Conservation (phyloP, 2,888 invertebrate species). For the Philopedon plagiatum region DNA sequence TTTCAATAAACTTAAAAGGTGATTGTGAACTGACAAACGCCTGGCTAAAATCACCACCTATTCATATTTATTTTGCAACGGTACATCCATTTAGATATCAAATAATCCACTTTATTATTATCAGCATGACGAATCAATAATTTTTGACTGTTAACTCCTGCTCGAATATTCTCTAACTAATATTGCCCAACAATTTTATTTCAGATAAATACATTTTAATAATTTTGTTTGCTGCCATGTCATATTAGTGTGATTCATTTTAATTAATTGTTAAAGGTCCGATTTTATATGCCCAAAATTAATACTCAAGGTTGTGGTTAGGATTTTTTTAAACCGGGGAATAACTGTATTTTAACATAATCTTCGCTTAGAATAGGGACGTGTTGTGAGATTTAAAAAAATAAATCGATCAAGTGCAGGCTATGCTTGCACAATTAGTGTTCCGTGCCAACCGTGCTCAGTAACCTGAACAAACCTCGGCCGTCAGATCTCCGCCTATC, state of each 20-base stretch:
- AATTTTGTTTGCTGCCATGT: not conserved
- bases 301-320: not conserved
- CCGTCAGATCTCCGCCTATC: too few species aligned
- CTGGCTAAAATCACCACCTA: too few species aligned
- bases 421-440: too few species aligned
- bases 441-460: too few species aligned
- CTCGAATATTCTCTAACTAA: not conserved
- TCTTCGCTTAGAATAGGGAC: not conserved
- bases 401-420: too few species aligned
- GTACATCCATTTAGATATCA: not conserved
- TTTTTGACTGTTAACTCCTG: not conserved
- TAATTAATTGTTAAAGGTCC: conserved; percentile 5
- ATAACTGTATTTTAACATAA: not conserved
- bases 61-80: too few species aligned
- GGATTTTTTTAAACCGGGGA: not conserved
- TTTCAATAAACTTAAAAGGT: too few species aligned
- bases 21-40: too few species aligned
- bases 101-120: too few species aligned
- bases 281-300: not conserved
- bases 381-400: too few species aligned
- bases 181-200: not conserved
- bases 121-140: not conserved
- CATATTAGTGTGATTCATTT: not conserved
- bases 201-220: conserved; percentile 1
- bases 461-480: too few species aligned